Conservation (phyloP, 1,140 invertebrate species). For the Drosophila sp. region DNA sequence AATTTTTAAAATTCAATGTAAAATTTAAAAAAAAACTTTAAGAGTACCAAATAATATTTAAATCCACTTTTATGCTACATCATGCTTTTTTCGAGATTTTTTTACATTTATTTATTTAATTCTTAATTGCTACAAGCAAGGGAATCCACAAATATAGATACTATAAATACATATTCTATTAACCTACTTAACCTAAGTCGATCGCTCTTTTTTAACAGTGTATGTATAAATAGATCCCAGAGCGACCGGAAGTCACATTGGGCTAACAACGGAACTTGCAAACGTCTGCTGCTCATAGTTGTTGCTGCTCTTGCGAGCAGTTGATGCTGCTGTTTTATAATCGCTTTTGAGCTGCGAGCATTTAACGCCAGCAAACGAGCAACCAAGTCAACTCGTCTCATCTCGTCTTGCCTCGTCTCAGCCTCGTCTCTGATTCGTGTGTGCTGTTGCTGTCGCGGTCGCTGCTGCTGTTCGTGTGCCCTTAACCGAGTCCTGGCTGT, state of each 20-base stretch:
- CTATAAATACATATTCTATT: too few species aligned
- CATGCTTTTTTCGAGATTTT: too few species aligned
- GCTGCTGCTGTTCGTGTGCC: constrained; percentile 29
- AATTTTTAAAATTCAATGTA: too few species aligned
- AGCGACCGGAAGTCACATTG: constrained; percentile 71
- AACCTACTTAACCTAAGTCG: too few species aligned
- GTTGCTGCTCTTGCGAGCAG: constrained; percentile 2
- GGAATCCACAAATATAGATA: too few species aligned
- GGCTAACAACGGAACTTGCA: constrained; percentile 75
- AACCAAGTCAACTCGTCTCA: background rate
- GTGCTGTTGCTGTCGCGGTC: background rate
- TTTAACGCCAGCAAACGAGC: constrained; percentile 17
- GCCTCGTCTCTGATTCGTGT: background rate
- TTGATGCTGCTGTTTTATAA: constrained; percentile 32
- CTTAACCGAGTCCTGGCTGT: constrained; percentile 36
- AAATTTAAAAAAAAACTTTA: too few species aligned
- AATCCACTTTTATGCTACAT: too few species aligned
- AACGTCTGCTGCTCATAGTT: constrained; percentile 57
- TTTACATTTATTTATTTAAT: too few species aligned
- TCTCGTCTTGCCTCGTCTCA: background rate
- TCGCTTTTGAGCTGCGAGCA: constrained; percentile 31
- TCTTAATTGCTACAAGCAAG: too few species aligned
- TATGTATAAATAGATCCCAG: constrained; percentile 48
- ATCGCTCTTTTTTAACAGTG: background rate
- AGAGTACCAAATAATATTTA: too few species aligned